These are phyloP conservation scores for Limosa lapponica DNA, from an alignment of 2,797 vertebrate species.

Conservation along the genomic window DNA sequence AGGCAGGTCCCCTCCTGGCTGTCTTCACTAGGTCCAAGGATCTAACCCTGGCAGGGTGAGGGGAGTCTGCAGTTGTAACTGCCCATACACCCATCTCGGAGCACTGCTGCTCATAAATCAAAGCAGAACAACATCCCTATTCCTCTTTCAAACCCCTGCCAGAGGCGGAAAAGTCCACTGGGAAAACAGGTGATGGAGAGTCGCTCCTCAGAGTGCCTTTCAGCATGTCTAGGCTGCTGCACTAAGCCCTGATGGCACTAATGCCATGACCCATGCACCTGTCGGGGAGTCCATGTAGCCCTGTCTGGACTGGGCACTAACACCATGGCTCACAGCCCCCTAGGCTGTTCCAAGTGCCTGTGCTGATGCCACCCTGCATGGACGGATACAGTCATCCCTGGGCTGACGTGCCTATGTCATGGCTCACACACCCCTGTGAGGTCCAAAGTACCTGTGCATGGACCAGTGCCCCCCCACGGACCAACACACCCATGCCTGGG, in stretches of 20 bases:
- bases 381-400: no score
- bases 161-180: background rate
- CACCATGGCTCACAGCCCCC: accelerated
- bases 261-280: accelerated
- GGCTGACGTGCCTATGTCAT: background rate
- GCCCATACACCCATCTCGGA: background rate
- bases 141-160: background rate
- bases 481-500: accelerated
- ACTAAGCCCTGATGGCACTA: background rate
- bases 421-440: no score
- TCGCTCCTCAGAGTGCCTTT: background rate
- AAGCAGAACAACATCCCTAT: background rate
- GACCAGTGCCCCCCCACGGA: accelerated
- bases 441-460: background rate
- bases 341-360: background rate
- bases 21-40: background rate
- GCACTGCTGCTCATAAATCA: background rate
- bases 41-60: background rate
- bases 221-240: background rate
- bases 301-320: background rate
- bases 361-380: accelerated
- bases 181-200: background rate
- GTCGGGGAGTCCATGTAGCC: background rate
- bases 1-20: background rate
- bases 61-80: background rate